phyloP scores from a whole-genome alignment of 1,140 invertebrate species.

The Ooceraea biroi region DNA sequence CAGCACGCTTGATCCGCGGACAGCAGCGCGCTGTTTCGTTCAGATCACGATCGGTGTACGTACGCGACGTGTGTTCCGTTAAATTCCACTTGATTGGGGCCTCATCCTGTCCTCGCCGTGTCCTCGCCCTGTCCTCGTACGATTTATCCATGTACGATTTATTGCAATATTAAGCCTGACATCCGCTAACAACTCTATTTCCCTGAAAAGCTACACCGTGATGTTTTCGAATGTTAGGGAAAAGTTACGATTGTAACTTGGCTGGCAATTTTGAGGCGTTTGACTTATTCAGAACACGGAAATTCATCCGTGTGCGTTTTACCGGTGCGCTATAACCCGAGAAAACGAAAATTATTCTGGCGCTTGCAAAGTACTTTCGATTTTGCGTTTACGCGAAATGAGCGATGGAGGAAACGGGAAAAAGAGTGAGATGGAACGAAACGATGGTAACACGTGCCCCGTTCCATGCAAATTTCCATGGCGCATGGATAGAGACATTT shows the following conservation, averaged over 20 bases:
- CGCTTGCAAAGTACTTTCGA: slow-evolving; percentile 63
- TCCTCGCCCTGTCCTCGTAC: too few relatives aligned
- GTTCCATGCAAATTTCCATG: slow-evolving; percentile 70
- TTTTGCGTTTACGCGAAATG: slow-evolving; percentile 56
- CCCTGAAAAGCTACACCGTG: slow-evolving; percentile 14
- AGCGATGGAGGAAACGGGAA: background rate
- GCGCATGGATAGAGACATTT: slow-evolving; percentile 59
- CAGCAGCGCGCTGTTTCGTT: slow-evolving; percentile 63
- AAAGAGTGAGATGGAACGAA: slow-evolving; percentile 60
- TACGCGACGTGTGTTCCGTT: slow-evolving; percentile 17
- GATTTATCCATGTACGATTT: slow-evolving; percentile 27
- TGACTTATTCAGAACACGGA: background rate
- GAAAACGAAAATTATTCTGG: slow-evolving; percentile 56
- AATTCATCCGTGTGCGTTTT: background rate
- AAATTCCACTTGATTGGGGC: slow-evolving; percentile 19
- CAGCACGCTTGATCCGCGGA: slow-evolving; percentile 46
- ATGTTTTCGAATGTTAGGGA: background rate
- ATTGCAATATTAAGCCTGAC: slow-evolving; percentile 26
- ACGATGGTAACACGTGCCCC: slow-evolving; percentile 63
- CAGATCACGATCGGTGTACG: slow-evolving; percentile 16
- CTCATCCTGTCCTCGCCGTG: too few relatives aligned
- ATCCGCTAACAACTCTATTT: slow-evolving; percentile 23
- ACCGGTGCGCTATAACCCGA: background rate
- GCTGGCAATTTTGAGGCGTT: background rate
- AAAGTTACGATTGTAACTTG: background rate